Percentiles rank a stretch among this genome's conserved stretches.
Evolutionary conservation across 2,113 vertebrate genomes (phyloP).

Genomic region (Camelus dromedarius): DNA sequence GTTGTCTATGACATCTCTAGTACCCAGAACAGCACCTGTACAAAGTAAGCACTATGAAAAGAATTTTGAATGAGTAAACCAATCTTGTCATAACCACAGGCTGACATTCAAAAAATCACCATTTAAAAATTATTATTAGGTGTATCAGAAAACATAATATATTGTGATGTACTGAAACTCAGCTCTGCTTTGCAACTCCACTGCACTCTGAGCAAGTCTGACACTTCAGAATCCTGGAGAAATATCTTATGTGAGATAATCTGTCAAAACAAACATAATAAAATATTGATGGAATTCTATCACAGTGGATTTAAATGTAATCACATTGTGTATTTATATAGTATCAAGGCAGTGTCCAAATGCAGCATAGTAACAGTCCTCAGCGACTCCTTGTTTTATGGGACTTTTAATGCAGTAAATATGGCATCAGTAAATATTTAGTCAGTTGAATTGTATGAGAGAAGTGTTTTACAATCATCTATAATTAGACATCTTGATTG

Average conservation of each 20-base stretch:
- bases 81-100: neutral
- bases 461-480: neutral
- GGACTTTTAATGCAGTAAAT: conserved; percentile 20
- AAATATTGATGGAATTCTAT: conserved; percentile 63
- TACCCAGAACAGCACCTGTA: neutral
- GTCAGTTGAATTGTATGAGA: conserved; percentile 38
- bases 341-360: neutral
- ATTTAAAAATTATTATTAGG: neutral
- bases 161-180: neutral
- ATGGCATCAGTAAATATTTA: conserved; percentile 65
- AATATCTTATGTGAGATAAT: conserved; percentile 29
- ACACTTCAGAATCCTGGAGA: neutral
- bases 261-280: conserved; percentile 55
- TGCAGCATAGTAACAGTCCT: neutral
- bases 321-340: neutral
- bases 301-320: conserved; percentile 52
- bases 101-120: neutral
- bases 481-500: conserved; percentile 40
- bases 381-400: neutral
- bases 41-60: neutral
- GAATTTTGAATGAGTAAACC: neutral
- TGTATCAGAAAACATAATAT: neutral
- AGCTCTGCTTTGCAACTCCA: neutral
- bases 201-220: neutral
- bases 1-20: neutral